Evolutionary conservation across 1,140 invertebrate species (phyloP).

Genomic region (Orchesella cincta): DNA sequence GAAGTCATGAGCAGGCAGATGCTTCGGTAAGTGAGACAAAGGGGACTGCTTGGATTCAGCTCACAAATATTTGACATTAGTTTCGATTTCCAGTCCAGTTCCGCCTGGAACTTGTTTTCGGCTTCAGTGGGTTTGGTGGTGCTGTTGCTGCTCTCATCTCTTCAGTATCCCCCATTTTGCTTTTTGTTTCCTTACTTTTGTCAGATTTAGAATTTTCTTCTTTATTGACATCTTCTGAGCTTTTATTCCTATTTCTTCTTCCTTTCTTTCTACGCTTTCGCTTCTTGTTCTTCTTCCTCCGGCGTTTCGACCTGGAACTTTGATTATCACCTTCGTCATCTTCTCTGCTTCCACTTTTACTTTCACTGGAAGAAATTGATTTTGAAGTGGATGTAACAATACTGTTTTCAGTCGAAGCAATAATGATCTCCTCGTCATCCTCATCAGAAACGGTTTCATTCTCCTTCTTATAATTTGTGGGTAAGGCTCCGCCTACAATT

Average conservation of each 20-base stretch:
- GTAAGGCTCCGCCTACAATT: background rate
- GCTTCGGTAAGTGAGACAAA: slow-evolving; percentile 19
- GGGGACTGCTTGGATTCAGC: slow-evolving; percentile 12
- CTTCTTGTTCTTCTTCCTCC: background rate
- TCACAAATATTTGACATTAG: slow-evolving; percentile 26
- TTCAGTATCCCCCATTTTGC: background rate
- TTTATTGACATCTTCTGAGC: background rate
- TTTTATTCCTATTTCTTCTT: slow-evolving; percentile 18
- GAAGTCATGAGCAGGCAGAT: slow-evolving; percentile 26
- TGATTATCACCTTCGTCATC: background rate
- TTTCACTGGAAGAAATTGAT: background rate
- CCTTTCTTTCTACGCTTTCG: background rate
- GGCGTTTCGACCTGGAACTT: background rate
- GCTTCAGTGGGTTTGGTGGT: background rate
- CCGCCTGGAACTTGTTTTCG: background rate
- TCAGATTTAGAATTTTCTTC: background rate
- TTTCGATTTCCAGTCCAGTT: slow-evolving; percentile 22
- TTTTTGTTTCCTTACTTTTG: background rate
- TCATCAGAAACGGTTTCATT: background rate
- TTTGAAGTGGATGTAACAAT: background rate
- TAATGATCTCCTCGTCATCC: background rate
- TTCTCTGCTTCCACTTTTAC: background rate
- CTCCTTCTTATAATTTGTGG: background rate
- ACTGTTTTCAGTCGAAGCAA: background rate
- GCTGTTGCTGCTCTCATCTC: background rate